Evolutionary conservation across 1,140 invertebrate genomes (phyloP), one percentile per base, ranked within the genome.

Genomic region (Belonocnema kinseyi): DNA sequence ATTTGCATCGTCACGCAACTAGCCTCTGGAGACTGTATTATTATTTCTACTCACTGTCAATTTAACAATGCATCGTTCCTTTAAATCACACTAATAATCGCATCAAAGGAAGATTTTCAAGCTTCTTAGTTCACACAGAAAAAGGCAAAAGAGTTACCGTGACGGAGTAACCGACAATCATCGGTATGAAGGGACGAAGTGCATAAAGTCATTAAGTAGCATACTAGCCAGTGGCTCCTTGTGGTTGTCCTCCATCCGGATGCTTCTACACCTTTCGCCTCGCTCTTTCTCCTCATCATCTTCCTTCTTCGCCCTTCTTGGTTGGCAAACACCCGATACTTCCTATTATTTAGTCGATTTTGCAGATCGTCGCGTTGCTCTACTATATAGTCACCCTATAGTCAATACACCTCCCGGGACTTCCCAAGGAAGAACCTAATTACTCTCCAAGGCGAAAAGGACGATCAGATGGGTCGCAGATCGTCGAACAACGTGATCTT

Each of bases 201-300:
- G 84, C 87, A 88, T 88, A 87, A 85, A 88, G 85, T 83, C 86
- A 89, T 89, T 89, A 88, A 89, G 84, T 66, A 66, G 40, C 61
- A 33, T 66, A 66, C 61, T 85, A 85, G 81, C 84, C 83, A 80
- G 83, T 83, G 83, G 81, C 82, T 88, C 83, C 84, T 86, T 86
- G 85, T 81, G 83, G 83, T 85, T 85, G 83, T 89, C 83, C 82
- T 85, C 81, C 79, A 66, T 19, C 70, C 52, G 77, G 73, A 80
- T 78, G 72, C 74, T 50, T 40, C 56, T 73, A 58, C 51, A 71
- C 79, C 76, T 81, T 79, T 77, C 76, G 77, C 61, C 77, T 75
- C 75, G 73, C 75, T 70, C 17, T 78, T 56, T 80, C 74, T 58
- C 74, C 40, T 79, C 76, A 54, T 58, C 77, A 76, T 80, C 81